Evolutionary conservation across 1,140 invertebrate species (phyloP).

Genomic region (Drosophila kurseongensis): DNA sequence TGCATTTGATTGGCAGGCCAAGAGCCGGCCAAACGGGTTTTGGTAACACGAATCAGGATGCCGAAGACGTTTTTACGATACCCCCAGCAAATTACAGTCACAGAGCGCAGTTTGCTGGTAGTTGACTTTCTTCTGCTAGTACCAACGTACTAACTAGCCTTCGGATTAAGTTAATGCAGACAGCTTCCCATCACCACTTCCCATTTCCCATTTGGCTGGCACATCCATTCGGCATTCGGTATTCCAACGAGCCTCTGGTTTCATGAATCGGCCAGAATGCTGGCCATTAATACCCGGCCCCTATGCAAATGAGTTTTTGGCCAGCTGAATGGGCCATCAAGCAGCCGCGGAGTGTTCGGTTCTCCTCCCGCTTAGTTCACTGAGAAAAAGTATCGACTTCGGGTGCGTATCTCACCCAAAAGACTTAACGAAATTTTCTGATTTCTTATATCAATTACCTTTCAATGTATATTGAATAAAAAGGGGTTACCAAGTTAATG

Average conservation of each 20-base stretch:
- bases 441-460: too few relatives aligned
- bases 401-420: too few relatives aligned
- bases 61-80: conserved; percentile 67
- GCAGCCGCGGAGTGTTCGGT: not conserved
- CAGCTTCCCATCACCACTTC: conserved; percentile 12
- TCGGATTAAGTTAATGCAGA: conserved; percentile 20
- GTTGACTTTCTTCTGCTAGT: conserved; percentile 25
- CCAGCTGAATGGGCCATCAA: conserved; percentile 11
- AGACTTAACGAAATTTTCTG: too few relatives aligned
- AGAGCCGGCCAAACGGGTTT: conserved; percentile 70
- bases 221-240: conserved; percentile 14
- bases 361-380: not conserved
- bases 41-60: conserved; percentile 68
- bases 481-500: too few relatives aligned
- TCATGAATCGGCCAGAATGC: conserved; percentile 25
- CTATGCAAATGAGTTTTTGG: conserved; percentile 20
- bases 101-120: conserved; percentile 6
- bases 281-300: not conserved
- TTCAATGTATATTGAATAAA: too few relatives aligned
- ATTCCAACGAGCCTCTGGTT: not conserved
- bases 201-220: conserved; percentile 1
- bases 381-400: not conserved
- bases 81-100: conserved; percentile 41
- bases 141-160: conserved; percentile 16
- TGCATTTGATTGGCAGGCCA: conserved; percentile 63